Conservation (phyloP, 2,888 invertebrate species). For the Trachelus tabidus region DNA sequence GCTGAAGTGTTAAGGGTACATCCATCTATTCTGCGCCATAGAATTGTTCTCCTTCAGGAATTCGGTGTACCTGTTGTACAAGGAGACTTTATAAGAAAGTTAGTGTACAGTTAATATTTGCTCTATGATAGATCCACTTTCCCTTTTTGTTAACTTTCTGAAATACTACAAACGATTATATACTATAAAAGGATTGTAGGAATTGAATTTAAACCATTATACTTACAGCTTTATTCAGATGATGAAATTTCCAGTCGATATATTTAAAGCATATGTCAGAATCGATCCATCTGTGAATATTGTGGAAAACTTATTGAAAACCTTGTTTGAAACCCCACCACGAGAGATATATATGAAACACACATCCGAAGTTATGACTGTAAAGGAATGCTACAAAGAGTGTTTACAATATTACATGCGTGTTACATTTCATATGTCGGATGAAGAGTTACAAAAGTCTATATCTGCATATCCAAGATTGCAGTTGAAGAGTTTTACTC, state of each 20-base stretch:
- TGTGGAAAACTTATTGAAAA: slow-evolving; percentile 53
- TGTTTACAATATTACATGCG: slow-evolving; percentile 60
- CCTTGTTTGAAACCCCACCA: slow-evolving; percentile 31
- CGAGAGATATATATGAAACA: slow-evolving; percentile 36
- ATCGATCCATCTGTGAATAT: slow-evolving; percentile 65
- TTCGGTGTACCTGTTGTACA: slow-evolving; percentile 32
- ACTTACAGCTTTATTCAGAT: slow-evolving; percentile 56
- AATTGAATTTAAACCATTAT: neutral
- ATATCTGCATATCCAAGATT: slow-evolving; percentile 60
- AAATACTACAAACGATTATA: neutral
- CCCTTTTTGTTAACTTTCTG: neutral
- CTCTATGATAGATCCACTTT: neutral
- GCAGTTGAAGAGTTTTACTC: slow-evolving; percentile 66
- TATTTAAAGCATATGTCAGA: slow-evolving; percentile 62
- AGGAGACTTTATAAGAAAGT: neutral
- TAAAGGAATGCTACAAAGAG: slow-evolving; percentile 53
- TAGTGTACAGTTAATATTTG: neutral
- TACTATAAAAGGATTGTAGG: too few relatives aligned
- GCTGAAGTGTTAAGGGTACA: neutral
- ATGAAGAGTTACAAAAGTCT: slow-evolving; percentile 57
- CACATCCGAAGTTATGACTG: slow-evolving; percentile 21
- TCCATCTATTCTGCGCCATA: slow-evolving; percentile 32
- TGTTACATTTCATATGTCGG: slow-evolving; percentile 62
- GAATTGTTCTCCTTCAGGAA: slow-evolving; percentile 45
- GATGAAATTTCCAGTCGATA: slow-evolving; percentile 55